Evolutionary conservation across 2,797 vertebrate species (phyloP), one percentile per base, ranked within the genome.

Genomic region (Epinephelus coioides): DNA sequence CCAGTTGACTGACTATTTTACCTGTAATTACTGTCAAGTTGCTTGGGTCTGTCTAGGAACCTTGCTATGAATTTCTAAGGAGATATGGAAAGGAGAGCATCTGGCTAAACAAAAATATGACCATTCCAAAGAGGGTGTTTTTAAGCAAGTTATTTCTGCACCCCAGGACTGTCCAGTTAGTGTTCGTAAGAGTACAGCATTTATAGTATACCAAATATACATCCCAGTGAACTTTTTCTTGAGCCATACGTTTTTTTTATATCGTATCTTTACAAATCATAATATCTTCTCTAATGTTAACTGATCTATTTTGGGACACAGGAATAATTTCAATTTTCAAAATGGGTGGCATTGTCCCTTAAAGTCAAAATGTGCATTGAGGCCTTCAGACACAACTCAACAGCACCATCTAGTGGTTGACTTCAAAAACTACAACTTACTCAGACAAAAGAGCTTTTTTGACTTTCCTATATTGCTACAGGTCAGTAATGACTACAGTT

Each of bases 321-420:
- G 63, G 43, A 74, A 30, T 47, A 55, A 62, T 18, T 7, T 0
- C 0, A 12, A 30, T 59, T 65, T 68, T 76, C 1, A 5, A 34
- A 64, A 44, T 44, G 1, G 2, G 3, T 74, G 11, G 30, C 27
- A 9, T 61, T 75, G n/a, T 19, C 46, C 34, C 40, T 70, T 50
- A 46, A 67, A 63, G 19, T 38, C 3, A 65, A 61, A 65, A 10
- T 4, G 30, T 34, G 14, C 25, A 59, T 5, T 53, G 11, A 71
- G 30, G 7, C 17, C 17, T 12, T 60, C 30, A 77, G 3, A 73
- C 11, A 46, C 17, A 77, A 67, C 56, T 67, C 74, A 79, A 67
- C 38, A 69, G 0, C 51, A 50, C 85, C 64, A 82, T 85, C 93
- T 93, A 82, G 83, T 94, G 93, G 91, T 25, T 27, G 3, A 25